Conservation (phyloP, 2,113 vertebrate species). For the Hipposideros armiger region DNA sequence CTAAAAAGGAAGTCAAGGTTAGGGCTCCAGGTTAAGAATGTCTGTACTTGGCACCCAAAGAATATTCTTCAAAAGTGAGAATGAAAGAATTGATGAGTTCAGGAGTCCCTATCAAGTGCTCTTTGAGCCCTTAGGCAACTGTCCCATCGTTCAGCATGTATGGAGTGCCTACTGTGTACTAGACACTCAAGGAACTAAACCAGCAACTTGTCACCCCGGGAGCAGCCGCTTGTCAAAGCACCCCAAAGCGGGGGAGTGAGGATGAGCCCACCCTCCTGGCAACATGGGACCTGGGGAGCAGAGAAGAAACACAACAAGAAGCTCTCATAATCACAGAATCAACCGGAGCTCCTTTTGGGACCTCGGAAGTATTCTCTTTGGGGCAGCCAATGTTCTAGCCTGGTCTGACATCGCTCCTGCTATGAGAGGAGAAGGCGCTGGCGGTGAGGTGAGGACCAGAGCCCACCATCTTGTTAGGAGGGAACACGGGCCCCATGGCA, state of each 20-base stretch:
- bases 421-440: background rate
- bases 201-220: background rate
- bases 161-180: background rate
- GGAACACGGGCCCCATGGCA: background rate
- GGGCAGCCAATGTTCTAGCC: background rate
- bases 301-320: background rate
- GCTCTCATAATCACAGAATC: background rate
- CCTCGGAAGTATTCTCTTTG: background rate
- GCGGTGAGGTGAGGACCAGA: background rate
- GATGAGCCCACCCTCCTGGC: background rate
- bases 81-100: background rate
- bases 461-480: background rate
- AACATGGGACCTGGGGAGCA: background rate
- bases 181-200: background rate
- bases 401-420: background rate
- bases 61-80: background rate
- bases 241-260: fast-evolving
- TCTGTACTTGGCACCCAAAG: background rate
- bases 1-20: background rate
- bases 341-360: background rate
- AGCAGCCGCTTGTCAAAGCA: background rate
- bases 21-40: background rate
- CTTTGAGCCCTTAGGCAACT: background rate
- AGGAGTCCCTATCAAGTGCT: background rate
- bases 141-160: background rate